A percentile compares a stretch with the other conserved stretches of the same genome.
These are phyloP conservation scores for Lutjanus campechanus DNA, from an alignment of 2,797 vertebrate species.

Conservation along the genomic window DNA sequence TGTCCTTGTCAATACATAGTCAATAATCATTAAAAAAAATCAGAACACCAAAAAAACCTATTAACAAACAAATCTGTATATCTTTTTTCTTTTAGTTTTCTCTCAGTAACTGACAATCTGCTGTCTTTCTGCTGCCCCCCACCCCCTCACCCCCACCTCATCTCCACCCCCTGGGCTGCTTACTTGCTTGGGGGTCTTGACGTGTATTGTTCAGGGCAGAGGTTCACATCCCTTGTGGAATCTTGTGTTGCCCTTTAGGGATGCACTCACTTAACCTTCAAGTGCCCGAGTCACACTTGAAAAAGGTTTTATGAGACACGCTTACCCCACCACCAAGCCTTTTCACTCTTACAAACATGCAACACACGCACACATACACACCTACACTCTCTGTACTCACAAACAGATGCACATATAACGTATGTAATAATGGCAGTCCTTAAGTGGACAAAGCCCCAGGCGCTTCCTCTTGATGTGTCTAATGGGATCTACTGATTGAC, in stretches of 20 bases:
- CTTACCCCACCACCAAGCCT: neutral
- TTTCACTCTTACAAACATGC: conserved; percentile 18
- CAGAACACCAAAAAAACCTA: neutral
- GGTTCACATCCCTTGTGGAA: conserved; percentile 64
- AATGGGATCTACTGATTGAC: conserved; percentile 78
- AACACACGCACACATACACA: conserved; percentile 31
- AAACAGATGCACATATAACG: conserved; percentile 48
- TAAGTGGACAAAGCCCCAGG: conserved; percentile 70
- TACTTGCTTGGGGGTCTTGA: conserved; percentile 29
- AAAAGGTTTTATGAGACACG: conserved; percentile 59
- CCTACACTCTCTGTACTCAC: conserved; percentile 16
- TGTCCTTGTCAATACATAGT: neutral
- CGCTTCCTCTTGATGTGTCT: conserved; percentile 61
- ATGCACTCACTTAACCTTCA: conserved; percentile 78
- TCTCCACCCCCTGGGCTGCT: neutral
- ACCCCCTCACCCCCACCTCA: neutral
- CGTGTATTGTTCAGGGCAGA: conserved; percentile 38
- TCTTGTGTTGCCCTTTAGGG: conserved; percentile 57
- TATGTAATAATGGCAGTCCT: conserved; percentile 49
- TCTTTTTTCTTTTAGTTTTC: neutral
- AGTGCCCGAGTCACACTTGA: conserved; percentile 56
- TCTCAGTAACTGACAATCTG: neutral
- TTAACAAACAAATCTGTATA: neutral
- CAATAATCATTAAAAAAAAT: neutral
- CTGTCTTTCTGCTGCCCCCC: neutral